A percentile compares a stretch with the other conserved stretches of the same genome.
Conservation (phyloP, 2,113 vertebrate genomes). For the Hipposideros armiger region DNA sequence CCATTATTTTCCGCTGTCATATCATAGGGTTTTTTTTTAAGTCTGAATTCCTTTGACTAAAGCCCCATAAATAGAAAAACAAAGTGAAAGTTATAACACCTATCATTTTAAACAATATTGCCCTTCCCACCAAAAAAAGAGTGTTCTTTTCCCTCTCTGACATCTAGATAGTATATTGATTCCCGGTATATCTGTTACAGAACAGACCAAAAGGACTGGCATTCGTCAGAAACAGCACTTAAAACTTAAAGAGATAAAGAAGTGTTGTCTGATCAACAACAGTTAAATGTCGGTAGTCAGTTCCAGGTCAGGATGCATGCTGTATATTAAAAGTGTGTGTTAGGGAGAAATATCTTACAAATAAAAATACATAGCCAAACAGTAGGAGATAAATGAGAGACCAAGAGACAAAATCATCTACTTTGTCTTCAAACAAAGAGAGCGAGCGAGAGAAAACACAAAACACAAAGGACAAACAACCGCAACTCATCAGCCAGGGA, state of each 20-base stretch:
- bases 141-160: slow-evolving; percentile 56
- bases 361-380: slow-evolving; percentile 60
- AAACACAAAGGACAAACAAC: neutral
- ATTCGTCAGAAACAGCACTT: slow-evolving; percentile 82
- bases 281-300: slow-evolving; percentile 79
- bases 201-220: slow-evolving; percentile 75
- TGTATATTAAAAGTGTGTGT: slow-evolving; percentile 70
- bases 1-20: slow-evolving; percentile 66
- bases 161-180: slow-evolving; percentile 76
- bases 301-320: slow-evolving; percentile 74
- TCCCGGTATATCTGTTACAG: slow-evolving; percentile 78
- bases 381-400: slow-evolving; percentile 19
- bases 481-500: neutral
- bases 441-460: neutral
- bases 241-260: slow-evolving; percentile 82
- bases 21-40: slow-evolving; percentile 42
- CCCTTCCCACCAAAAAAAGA: neutral
- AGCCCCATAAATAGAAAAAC: slow-evolving; percentile 44
- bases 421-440: neutral
- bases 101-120: slow-evolving; percentile 56
- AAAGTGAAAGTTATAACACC: neutral
- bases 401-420: neutral
- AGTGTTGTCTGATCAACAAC: slow-evolving; percentile 80
- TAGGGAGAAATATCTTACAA: slow-evolving; percentile 59
- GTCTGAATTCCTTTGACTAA: slow-evolving; percentile 23